Evolutionary conservation across 1,140 invertebrate genomes (phyloP), one percentile per base, ranked within the genome.

Genomic region (Drosophila quadrilineata): DNA sequence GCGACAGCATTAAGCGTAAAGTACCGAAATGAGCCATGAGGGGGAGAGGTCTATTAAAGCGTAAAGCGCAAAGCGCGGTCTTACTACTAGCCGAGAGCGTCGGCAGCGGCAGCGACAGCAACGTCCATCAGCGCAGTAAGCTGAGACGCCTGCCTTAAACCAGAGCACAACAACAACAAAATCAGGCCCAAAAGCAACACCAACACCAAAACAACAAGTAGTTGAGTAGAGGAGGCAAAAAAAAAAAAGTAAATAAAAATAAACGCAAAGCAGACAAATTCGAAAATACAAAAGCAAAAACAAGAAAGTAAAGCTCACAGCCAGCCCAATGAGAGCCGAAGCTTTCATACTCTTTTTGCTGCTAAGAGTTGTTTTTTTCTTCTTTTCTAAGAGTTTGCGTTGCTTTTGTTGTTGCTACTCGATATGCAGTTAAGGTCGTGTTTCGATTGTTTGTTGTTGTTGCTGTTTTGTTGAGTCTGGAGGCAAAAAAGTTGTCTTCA

Each of bases 31-130:
- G 43, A 58, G 41, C 60, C 41, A 57, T 64, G 59, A 40, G 50
- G 38, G 48, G 35, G 59, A 40, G 50, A 46, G 48, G 35, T 59
- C 54, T 59, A 66, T 59, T 66, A 66, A 66, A 66, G 63, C 63
- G 46, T 45, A 43, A 33, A 49, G 46, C 40, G 40, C 17, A 43
- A 49, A 54, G 22, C 52, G 43, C 19, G 28, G 28, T n/a, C n/a
- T n/a, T n/a, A 58, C 50, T 17, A 33, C 63, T 66, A 66, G 54
- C 38, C 49, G 56, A 58, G 43, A 40, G 43, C 24, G 35, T 57
- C 26, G 12, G 28, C 12, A 12, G 54, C 43, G 35, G 43, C 3
- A 19, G 36, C 8, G 8, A 9, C 36, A 19, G 9, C 16, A 19
- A 14, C 35, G 29, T 8, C 6, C 24, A 28, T 19, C 50, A 4